A percentile compares a stretch with the other conserved stretches of the same genome.
Conservation (phyloP, 1,140 invertebrate species). For the Samia ricini region DNA sequence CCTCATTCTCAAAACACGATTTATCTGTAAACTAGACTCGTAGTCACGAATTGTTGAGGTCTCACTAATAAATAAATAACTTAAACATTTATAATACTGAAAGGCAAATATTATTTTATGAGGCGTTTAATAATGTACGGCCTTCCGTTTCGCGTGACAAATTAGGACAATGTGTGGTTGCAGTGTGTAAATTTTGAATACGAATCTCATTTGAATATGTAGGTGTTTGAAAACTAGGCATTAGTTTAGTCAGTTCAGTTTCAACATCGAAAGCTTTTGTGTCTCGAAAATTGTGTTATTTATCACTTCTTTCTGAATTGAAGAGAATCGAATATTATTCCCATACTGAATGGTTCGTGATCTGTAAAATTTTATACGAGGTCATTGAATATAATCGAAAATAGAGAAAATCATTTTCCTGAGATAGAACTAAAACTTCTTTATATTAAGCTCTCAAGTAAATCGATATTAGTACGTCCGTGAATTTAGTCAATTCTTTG, state of each 20-base stretch:
- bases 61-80: background rate
- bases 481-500: no score
- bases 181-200: constrained; percentile 9
- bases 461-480: no score
- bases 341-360: no score
- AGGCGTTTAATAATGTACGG: constrained; percentile 4
- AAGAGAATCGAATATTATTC: background rate
- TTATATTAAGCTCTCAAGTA: no score
- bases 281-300: background rate
- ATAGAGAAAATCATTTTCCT: no score
- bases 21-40: background rate
- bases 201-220: background rate
- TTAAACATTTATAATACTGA: background rate
- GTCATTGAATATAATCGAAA: no score
- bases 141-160: constrained; percentile 9
- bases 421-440: no score
- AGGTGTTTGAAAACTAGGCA: background rate
- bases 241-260: background rate
- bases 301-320: background rate
- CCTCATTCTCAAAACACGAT: background rate
- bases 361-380: no score
- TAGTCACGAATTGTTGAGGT: background rate
- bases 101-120: background rate
- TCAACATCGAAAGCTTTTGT: background rate
- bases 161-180: constrained; percentile 10